phyloP scores from a whole-genome alignment of 92 coral and sea anemone species.

The Porites evermanni region DNA sequence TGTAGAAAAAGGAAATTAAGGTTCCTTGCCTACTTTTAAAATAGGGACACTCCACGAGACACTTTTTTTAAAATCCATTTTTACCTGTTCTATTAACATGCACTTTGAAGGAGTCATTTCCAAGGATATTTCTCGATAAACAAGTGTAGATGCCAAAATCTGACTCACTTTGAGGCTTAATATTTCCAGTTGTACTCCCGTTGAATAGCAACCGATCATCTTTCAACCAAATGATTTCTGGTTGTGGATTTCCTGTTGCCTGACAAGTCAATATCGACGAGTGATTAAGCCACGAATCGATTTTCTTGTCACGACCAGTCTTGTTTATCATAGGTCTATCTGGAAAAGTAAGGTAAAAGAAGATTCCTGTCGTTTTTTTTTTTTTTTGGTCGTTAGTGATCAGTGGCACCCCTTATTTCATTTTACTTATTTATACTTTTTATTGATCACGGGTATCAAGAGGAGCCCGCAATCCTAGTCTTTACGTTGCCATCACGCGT shows the following conservation, averaged over 20 bases:
- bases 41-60: too few relatives aligned
- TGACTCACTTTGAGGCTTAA: background rate
- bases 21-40: too few relatives aligned
- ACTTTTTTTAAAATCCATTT: background rate
- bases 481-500: too few relatives aligned
- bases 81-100: conserved; percentile 38
- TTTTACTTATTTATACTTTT: too few relatives aligned
- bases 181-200: background rate
- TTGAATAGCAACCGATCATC: background rate
- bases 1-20: too few relatives aligned
- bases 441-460: too few relatives aligned
- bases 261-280: conserved; percentile 26
- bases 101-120: conserved; percentile 18
- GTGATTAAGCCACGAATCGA: conserved; percentile 17
- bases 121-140: conserved; percentile 28
- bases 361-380: too few relatives aligned
- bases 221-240: conserved; percentile 47
- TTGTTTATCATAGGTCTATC: conserved; percentile 23
- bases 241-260: conserved; percentile 52
- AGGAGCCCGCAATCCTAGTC: too few relatives aligned
- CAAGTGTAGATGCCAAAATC: conserved; percentile 61
- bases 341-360: background rate
- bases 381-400: too few relatives aligned
- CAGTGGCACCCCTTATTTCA: too few relatives aligned
- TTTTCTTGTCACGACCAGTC: background rate